phyloP scores from a whole-genome alignment of 2,888 invertebrate genomes.

The Chloroclysta siterata region DNA sequence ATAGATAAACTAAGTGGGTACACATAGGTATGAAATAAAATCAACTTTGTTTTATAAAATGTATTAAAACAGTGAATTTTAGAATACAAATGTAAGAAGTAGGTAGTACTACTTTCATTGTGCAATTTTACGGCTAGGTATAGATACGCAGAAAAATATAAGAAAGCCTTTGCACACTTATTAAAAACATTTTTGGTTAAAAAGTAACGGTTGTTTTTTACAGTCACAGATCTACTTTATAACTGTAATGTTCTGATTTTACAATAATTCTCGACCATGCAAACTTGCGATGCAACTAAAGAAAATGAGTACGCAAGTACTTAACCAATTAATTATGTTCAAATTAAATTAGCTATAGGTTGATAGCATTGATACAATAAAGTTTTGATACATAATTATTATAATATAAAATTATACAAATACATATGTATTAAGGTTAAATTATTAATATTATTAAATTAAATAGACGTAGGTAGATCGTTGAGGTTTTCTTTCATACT shows the following conservation, averaged over 20 bases:
- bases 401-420: neutral
- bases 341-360: neutral
- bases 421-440: neutral
- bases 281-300: neutral
- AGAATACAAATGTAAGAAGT: slow-evolving; percentile 54
- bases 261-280: too few species aligned
- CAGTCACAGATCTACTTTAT: too few species aligned
- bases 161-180: neutral
- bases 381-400: slow-evolving; percentile 4
- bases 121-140: slow-evolving; percentile 21
- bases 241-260: too few species aligned
- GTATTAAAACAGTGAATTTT: slow-evolving; percentile 80
- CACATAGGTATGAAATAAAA: too few species aligned
- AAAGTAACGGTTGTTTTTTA: too few species aligned
- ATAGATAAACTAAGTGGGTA: too few species aligned
- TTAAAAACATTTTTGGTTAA: neutral
- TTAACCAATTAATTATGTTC: neutral
- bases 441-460: neutral
- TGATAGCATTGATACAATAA: slow-evolving; percentile 4
- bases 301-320: neutral
- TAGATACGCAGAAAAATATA: slow-evolving; percentile 9
- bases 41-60: slow-evolving; percentile 66
- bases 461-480: too few species aligned
- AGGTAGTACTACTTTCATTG: slow-evolving; percentile 35
- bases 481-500: neutral